Percentiles rank a stretch among this genome's conserved stretches.
Evolutionary conservation across 2,113 vertebrate species (phyloP).

Genomic region (Helogale parvula): DNA sequence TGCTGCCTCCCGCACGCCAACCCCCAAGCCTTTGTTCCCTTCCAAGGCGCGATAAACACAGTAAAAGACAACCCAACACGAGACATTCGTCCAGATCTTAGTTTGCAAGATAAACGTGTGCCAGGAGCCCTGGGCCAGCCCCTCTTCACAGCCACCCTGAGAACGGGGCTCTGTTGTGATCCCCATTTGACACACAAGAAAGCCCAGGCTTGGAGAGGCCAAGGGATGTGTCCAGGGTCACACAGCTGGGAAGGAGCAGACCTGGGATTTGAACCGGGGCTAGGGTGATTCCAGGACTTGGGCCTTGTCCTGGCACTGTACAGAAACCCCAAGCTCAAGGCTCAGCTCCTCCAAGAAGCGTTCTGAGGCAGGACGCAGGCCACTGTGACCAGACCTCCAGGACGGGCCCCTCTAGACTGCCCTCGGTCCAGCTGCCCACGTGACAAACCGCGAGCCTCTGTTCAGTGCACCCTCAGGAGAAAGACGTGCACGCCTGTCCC

Average conservation of each 20-base stretch:
- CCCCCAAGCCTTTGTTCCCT: neutral
- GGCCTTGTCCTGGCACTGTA: rapidly evolving
- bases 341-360: neutral
- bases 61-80: rapidly evolving
- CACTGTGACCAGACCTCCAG: neutral
- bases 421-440: rapidly evolving
- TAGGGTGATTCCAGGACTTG: rapidly evolving
- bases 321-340: neutral
- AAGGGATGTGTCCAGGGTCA: neutral
- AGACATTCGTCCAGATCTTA: neutral
- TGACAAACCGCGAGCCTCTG: rapidly evolving
- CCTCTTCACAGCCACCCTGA: rapidly evolving
- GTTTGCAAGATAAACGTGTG: rapidly evolving
- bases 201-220: neutral
- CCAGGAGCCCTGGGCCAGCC: rapidly evolving
- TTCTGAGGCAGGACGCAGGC: neutral
- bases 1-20: neutral
- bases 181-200: neutral
- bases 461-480: rapidly evolving
- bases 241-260: neutral
- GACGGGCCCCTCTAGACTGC: neutral
- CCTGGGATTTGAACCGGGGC: neutral
- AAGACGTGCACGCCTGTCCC: neutral
- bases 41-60: neutral
- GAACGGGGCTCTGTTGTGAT: neutral